Conservation (phyloP, 2,888 invertebrate genomes). For the Smittia sp. region DNA sequence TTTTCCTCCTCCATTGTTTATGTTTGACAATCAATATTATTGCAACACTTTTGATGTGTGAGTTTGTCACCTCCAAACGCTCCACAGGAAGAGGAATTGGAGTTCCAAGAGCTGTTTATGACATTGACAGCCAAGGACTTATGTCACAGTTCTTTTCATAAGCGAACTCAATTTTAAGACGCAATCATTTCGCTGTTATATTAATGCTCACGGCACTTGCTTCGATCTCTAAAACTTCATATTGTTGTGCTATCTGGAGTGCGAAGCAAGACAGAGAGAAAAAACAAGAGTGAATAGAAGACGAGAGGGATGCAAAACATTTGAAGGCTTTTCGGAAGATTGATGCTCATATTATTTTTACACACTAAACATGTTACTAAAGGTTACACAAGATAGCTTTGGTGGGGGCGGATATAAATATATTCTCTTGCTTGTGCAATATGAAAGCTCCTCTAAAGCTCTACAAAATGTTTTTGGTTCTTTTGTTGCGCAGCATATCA, state of each 20-base stretch:
- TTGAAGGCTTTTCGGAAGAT: background rate
- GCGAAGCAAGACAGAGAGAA: background rate
- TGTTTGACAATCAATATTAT: slow-evolving; percentile 3
- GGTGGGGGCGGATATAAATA: background rate
- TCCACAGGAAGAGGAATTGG: background rate
- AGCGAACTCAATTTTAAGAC: no score
- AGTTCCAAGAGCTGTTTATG: no score
- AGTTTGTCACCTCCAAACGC: background rate
- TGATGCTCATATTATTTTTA: background rate
- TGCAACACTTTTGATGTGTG: background rate
- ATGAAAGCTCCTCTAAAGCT: slow-evolving; percentile 2
- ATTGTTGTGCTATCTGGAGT: background rate
- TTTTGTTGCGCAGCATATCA: background rate
- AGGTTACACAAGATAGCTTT: no score
- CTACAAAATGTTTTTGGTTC: background rate
- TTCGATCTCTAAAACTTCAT: background rate
- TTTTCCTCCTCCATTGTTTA: background rate
- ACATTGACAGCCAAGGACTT: no score
- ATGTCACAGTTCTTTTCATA: no score
- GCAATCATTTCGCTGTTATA: no score
- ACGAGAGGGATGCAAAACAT: background rate
- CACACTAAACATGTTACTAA: background rate
- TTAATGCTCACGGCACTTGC: background rate
- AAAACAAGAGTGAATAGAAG: background rate
- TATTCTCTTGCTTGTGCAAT: background rate